Evolutionary conservation across 2,888 invertebrate species (phyloP), one percentile per base, ranked within the genome.

Genomic region (Microplitis manilae): DNA sequence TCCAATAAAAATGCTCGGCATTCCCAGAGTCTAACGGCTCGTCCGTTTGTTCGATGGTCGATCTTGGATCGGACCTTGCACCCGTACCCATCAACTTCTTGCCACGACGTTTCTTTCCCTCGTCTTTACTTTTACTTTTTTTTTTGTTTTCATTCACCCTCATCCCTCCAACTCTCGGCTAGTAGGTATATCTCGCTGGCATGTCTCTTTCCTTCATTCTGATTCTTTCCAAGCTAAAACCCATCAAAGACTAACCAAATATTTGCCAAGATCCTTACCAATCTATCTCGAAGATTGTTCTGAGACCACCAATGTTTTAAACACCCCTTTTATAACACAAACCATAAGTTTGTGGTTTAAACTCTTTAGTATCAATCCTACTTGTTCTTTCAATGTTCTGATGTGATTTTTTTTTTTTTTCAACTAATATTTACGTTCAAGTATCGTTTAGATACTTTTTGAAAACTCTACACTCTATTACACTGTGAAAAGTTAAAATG

Each of bases 231-330:
- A 7, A 64, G 75, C 79, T 79, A 79, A 80, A 85, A 83, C 86
- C 87, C 86, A 87, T 87, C 87, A 87, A 85, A 86, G 87, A 85
- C 87, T 89, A 88, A 87, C 86, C 87, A 90, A 89, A 89, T 89
- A 89, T 89, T 89, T 89, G 87, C 81, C 84, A 82, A 88, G 85
- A 84, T 87, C 85, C 86, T 86, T 82, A 75, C 76, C 75, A 74
- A 64, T 71, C 40, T 41, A 68, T 70, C 69, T 50, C 62, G n/a
- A 50, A 65, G 69, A 65, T 73, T 74, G 77, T 30, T 73, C 70
- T 70, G 67, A 68, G 82, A 81, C 82, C 82, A 83, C 80, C 82
- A 79, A 77, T 79, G 80, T 83, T 85, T 85, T 84, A 84, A 86
- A 84, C 81, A 81, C 80, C 81, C 80, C 75, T 71, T 71, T 75